Percentiles rank a stretch among this genome's conserved stretches.
These are phyloP conservation scores for Falcaria lacertinaria DNA, from an alignment of 2,888 invertebrate genomes.

Conservation along the genomic window DNA sequence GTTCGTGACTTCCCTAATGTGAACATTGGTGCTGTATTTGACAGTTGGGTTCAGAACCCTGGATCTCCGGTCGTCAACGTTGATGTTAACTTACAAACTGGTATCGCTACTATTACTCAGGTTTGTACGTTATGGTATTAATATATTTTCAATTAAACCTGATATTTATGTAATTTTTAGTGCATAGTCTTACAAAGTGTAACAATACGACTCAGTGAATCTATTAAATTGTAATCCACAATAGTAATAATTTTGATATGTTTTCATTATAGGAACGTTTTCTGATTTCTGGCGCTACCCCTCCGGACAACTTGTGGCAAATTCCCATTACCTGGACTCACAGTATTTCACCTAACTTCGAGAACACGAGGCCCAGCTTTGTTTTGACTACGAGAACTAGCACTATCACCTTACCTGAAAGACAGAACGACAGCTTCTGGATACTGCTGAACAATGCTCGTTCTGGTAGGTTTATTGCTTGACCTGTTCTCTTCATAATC, in stretches of 20 bases:
- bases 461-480: conserved; percentile 42
- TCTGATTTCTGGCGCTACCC: conserved; percentile 35
- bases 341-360: conserved; percentile 51
- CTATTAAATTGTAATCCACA: no score
- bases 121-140: conserved; percentile 23
- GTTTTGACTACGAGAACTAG: conserved; percentile 32
- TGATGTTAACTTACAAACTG: conserved; percentile 47
- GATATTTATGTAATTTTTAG: no score
- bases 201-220: no score
- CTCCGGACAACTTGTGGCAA: conserved; percentile 44
- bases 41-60: conserved; percentile 81
- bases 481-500: background rate
- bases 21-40: conserved; percentile 68
- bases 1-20: conserved; percentile 32
- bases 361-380: conserved; percentile 48
- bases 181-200: no score
- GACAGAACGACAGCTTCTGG: conserved; percentile 57
- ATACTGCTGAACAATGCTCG: conserved; percentile 77
- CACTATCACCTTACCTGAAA: conserved; percentile 31
- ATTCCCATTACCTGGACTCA: conserved; percentile 70
- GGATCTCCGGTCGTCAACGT: conserved; percentile 81
- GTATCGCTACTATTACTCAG: conserved; percentile 56
- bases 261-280: conserved; percentile 48
- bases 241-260: no score
- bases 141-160: no score